Evolutionary conservation across 1,140 invertebrate genomes (phyloP).

Genomic region (Metopolophium dirhodum): DNA sequence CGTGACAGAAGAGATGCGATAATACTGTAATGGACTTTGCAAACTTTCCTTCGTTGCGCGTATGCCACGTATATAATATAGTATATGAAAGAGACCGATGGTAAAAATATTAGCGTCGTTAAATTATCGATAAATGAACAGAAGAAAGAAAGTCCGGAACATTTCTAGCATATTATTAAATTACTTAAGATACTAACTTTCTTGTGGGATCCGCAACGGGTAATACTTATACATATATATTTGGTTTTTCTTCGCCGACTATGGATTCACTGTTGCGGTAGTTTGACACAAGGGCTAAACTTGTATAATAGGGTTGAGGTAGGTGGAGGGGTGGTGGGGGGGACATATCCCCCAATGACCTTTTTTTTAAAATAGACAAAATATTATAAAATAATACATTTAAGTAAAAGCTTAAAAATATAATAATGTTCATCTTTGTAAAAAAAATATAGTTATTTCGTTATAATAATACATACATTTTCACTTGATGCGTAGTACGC

Average conservation of each 20-base stretch:
- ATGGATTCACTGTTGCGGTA: background rate
- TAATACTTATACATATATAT: background rate
- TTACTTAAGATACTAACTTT: conserved; percentile 30
- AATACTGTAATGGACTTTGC: conserved; percentile 53
- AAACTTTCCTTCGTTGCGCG: conserved; percentile 23
- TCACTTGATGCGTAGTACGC: too few species aligned
- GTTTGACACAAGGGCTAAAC: background rate
- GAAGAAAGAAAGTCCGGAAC: conserved; percentile 12
- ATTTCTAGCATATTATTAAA: conserved; percentile 28
- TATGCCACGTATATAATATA: background rate
- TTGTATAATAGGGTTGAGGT: background rate
- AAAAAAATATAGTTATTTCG: background rate
- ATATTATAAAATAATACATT: background rate
- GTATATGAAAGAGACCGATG: conserved; percentile 23
- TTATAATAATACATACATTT: background rate
- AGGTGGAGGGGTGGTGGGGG: too few species aligned
- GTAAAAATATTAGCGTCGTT: conserved; percentile 50
- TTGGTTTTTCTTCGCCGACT: background rate
- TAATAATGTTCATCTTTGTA: background rate
- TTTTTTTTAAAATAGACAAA: background rate
- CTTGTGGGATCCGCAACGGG: background rate
- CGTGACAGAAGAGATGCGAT: conserved; percentile 54
- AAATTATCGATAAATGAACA: conserved; percentile 55
- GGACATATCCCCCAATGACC: too few species aligned
- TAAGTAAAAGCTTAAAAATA: background rate